A percentile compares a stretch with the other conserved stretches of the same genome.
phyloP scores from a whole-genome alignment of 1,140 invertebrate genomes.

The Bombus consobrinus region DNA sequence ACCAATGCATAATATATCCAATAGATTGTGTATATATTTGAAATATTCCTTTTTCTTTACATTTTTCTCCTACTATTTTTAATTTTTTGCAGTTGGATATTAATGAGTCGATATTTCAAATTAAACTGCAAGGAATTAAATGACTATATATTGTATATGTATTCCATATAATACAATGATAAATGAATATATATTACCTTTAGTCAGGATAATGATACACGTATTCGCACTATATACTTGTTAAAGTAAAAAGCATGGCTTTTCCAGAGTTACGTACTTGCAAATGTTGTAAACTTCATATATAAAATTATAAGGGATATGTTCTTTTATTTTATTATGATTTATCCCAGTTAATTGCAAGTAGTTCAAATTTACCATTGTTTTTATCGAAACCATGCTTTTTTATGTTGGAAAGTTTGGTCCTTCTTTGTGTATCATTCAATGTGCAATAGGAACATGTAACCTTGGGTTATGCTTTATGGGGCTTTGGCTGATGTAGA shows the following conservation, averaged over 20 bases:
- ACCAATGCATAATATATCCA: neutral
- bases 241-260: conserved; percentile 12
- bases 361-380: neutral
- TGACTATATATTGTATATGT: neutral
- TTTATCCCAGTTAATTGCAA: neutral
- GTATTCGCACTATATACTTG: neutral
- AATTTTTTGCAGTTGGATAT: neutral
- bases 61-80: neutral
- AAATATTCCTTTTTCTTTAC: neutral
- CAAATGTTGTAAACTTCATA: neutral
- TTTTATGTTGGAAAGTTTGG: neutral
- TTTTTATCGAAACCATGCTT: neutral
- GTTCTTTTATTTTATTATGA: neutral
- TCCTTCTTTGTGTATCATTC: conserved; percentile 8
- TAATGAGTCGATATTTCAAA: neutral
- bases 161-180: neutral
- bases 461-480: conserved; percentile 44
- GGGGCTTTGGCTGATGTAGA: conserved; percentile 64
- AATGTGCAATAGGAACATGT: neutral
- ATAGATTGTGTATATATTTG: neutral
- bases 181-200: neutral
- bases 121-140: neutral
- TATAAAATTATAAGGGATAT: neutral
- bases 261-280: neutral
- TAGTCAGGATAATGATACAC: neutral